A percentile compares a stretch with the other conserved stretches of the same genome.
These are phyloP conservation scores for Tympanuchus pallidicinctus DNA, from an alignment of 2,113 vertebrate genomes.

Conservation along the genomic window DNA sequence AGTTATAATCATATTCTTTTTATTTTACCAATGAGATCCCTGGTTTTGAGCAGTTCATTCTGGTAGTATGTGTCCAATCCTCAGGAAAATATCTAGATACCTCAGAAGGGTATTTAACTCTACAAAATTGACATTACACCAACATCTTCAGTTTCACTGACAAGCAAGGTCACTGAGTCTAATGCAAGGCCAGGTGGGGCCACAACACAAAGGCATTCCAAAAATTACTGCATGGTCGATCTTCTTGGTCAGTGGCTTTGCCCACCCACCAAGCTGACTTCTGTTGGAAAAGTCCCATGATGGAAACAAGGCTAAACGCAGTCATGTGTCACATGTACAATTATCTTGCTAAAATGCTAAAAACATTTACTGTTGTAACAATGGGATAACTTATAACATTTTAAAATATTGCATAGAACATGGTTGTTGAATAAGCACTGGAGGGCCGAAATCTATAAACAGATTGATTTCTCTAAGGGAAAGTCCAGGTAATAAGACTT, in stretches of 20 bases:
- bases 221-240: not conserved
- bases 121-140: not conserved
- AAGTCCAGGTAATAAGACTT: not conserved
- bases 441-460: not conserved
- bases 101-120: not conserved
- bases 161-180: not conserved
- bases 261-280: not conserved
- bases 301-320: not conserved
- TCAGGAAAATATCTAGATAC: not conserved
- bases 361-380: not conserved
- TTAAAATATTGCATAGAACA: not conserved
- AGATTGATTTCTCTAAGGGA: not conserved
- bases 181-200: not conserved
- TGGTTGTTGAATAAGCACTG: not conserved
- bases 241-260: not conserved
- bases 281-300: not conserved
- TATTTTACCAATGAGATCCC: not conserved
- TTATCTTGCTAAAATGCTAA: not conserved
- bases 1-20: not conserved
- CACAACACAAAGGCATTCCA: not conserved
- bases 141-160: not conserved
- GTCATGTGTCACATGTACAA: accelerated
- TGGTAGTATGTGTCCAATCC: not conserved
- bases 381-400: not conserved
- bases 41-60: not conserved